phyloP scores from a whole-genome alignment of 2,888 invertebrate species.

The Bombylius major region DNA sequence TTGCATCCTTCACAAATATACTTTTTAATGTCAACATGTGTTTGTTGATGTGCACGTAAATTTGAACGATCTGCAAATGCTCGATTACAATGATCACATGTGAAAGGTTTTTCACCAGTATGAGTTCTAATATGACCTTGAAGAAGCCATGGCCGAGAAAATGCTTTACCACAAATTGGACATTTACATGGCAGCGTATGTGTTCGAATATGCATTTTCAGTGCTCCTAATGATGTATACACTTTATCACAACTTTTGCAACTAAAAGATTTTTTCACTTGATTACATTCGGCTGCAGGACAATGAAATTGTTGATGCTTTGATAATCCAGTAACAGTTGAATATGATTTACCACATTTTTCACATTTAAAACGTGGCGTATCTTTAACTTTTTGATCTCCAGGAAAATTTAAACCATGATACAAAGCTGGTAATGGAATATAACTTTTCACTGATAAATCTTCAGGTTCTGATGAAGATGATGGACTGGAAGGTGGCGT shows the following conservation, averaged over 20 bases:
- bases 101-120: slow-evolving; percentile 35
- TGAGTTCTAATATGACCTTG: slow-evolving; percentile 36
- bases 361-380: slow-evolving; percentile 73
- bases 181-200: slow-evolving; percentile 35
- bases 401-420: neutral
- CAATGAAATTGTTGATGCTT: slow-evolving; percentile 96
- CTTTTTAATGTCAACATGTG: slow-evolving; percentile 34
- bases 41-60: slow-evolving; percentile 34
- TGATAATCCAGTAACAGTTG: slow-evolving; percentile 85
- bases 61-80: slow-evolving; percentile 37
- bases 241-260: slow-evolving; percentile 33
- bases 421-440: slow-evolving; percentile 25
- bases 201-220: slow-evolving; percentile 36
- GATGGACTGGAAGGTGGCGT: slow-evolving; percentile 32
- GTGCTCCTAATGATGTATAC: slow-evolving; percentile 32
- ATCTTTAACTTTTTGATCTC: slow-evolving; percentile 11
- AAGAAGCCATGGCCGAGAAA: slow-evolving; percentile 34
- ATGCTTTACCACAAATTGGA: slow-evolving; percentile 34
- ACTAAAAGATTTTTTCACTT: slow-evolving; percentile 62
- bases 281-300: slow-evolving; percentile 66
- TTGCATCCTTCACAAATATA: slow-evolving; percentile 31
- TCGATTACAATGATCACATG: slow-evolving; percentile 31
- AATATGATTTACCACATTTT: slow-evolving; percentile 88
- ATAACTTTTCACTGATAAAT: slow-evolving; percentile 30
- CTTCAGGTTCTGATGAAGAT: slow-evolving; percentile 28